Evolutionary conservation across 2,888 invertebrate species (phyloP), one percentile per base, ranked within the genome.

Genomic region (Philonicus albiceps): DNA sequence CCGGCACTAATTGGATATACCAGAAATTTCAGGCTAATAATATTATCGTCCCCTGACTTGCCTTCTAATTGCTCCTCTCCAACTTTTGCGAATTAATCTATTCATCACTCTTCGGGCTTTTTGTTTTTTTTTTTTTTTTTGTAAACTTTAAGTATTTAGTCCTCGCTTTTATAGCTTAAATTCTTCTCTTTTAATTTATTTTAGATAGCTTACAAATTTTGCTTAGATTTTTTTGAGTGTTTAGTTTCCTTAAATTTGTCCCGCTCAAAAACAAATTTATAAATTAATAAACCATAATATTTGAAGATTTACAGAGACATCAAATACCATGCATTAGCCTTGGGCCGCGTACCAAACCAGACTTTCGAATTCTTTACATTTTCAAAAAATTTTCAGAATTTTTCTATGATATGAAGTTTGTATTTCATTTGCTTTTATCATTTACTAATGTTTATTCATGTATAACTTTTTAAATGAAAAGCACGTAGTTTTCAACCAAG

Each of bases 1-100:
- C 76, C 76, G 78, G 73, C 86, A 75, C 87, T 87, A 87, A 87
- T 87, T 87, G 86, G 86, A 83, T 64, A 83, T 64, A 64, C 64
- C 64, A 64, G 27, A 64, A 64, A 64, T 64, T 27, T 64, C 7
- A 7, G 64, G 64, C 19, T 64, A 64, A 64, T 22, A 64, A 64
- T 64, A 64, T 64, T 64, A 64, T 7, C 64, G 64, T 64, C 8
- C 64, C 64, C 27, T 64, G 19, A 22, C 64, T 64, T 64, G 64
- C 64, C 27, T 19, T 64, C 64, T 64, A 64, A 64, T 64, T 64
- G 64, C 64, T 64, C 11, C 3, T 5, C 27, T 64, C 11, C 8
- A 11, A 64, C 7, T 64, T 64, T 64, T 27, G 64, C 27, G 64
- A 64, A 64, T 64, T 49, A 64, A 64, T 22, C 64, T 27, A 64